These are phyloP conservation scores for Riptortus pedestris DNA, from an alignment of 1,140 invertebrate species.

Conservation along the genomic window DNA sequence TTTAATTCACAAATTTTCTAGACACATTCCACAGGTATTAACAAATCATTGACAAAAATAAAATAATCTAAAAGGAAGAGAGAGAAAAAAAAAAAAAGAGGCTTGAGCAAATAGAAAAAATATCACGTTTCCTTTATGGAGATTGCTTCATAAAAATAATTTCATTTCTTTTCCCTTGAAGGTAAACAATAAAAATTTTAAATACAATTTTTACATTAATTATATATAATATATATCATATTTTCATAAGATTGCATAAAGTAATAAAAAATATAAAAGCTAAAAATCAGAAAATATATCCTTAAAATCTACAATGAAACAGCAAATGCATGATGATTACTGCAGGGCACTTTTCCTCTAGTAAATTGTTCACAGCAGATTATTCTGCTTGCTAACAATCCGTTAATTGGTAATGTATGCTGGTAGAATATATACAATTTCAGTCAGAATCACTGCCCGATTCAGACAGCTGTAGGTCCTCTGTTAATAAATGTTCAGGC, in stretches of 20 bases:
- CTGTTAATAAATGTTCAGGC: constrained; percentile 25
- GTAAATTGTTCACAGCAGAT: constrained; percentile 2
- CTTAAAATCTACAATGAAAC: constrained; percentile 13
- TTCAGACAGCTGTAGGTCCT: constrained; percentile 30
- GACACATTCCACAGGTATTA: neutral
- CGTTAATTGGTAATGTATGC: neutral
- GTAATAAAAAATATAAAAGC: constrained; percentile 15
- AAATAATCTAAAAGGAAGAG: neutral
- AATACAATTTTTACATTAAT: constrained; percentile 10
- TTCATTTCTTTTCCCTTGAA: constrained; percentile 3
- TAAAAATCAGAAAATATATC: neutral
- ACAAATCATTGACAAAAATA: neutral
- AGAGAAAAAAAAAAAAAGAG: neutral
- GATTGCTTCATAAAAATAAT: constrained; percentile 12
- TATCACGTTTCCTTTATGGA: constrained; percentile 7
- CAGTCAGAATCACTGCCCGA: constrained; percentile 29
- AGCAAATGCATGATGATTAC: constrained; percentile 4
- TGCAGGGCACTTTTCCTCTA: neutral
- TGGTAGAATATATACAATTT: constrained; percentile 17
- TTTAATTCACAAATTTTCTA: neutral
- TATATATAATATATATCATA: constrained; percentile 12
- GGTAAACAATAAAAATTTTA: constrained; percentile 7
- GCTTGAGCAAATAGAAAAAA: constrained; percentile 12
- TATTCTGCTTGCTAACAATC: neutral
- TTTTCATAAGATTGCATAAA: neutral